These are phyloP conservation scores for Arothron firmamentum DNA, from an alignment of 2,113 vertebrate genomes.

Conservation along the genomic window DNA sequence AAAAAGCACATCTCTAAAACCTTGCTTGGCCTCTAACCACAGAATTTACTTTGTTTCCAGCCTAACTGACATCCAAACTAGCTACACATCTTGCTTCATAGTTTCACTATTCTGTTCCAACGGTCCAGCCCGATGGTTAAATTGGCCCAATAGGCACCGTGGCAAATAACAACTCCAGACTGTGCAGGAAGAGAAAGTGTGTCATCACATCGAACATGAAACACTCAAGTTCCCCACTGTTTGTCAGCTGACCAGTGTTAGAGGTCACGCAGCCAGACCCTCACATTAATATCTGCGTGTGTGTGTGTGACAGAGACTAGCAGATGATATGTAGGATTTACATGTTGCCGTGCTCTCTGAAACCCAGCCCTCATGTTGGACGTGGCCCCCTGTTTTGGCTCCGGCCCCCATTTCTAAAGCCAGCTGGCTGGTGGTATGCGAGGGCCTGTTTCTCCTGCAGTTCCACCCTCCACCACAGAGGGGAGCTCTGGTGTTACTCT, in stretches of 20 bases:
- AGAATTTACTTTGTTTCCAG: constrained; percentile 42
- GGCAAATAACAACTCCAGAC: background rate
- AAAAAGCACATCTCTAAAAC: background rate
- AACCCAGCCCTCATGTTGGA: constrained; percentile 61
- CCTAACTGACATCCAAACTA: constrained; percentile 7
- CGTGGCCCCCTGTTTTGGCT: constrained; percentile 61
- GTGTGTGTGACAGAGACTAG: constrained; percentile 30
- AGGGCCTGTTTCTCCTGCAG: constrained; percentile 24
- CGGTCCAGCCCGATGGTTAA: constrained; percentile 40
- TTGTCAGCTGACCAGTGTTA: constrained; percentile 52
- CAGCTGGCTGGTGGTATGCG: constrained; percentile 56
- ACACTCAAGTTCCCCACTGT: constrained; percentile 50
- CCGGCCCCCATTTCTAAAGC: constrained; percentile 53
- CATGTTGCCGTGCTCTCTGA: constrained; percentile 63
- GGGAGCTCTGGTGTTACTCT: constrained; percentile 67
- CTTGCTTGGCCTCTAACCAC: constrained; percentile 27
- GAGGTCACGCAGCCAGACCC: constrained; percentile 23
- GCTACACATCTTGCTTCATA: constrained; percentile 12
- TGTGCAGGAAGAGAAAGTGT: constrained; percentile 43
- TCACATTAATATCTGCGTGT: constrained; percentile 40
- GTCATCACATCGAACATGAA: constrained; percentile 53
- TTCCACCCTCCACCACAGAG: constrained; percentile 45
- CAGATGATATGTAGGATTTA: constrained; percentile 60
- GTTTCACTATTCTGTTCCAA: constrained; percentile 5
- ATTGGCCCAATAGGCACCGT: constrained; percentile 12